These are phyloP conservation scores for Erethizon dorsatum DNA, from an alignment of 2,797 vertebrate genomes.

Conservation along the genomic window DNA sequence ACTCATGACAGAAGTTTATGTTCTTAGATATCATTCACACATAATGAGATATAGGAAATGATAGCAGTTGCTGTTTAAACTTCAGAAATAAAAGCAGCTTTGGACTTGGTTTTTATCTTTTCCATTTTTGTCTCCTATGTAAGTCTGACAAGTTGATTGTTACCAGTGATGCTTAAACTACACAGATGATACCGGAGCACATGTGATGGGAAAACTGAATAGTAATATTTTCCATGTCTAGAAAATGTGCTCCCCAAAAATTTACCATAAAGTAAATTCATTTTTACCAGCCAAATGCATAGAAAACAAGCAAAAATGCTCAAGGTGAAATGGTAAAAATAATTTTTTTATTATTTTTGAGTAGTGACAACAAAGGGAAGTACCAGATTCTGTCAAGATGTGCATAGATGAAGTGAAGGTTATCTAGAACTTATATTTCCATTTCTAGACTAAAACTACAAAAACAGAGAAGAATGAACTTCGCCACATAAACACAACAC, in stretches of 20 bases:
- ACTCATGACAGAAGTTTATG: background rate
- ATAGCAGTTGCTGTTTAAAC: slow-evolving; percentile 61
- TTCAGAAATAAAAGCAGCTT: slow-evolving; percentile 68
- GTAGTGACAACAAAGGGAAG: background rate
- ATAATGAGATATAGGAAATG: slow-evolving; percentile 54
- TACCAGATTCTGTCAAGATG: background rate
- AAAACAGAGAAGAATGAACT: background rate
- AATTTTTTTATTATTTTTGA: background rate
- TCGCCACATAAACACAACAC: background rate
- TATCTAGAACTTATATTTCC: background rate
- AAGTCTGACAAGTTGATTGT: slow-evolving; percentile 73
- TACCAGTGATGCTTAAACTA: slow-evolving; percentile 62
- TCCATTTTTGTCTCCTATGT: slow-evolving; percentile 49
- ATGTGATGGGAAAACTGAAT: background rate
- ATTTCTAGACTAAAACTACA: background rate
- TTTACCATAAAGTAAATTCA: background rate
- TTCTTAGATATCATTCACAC: slow-evolving; percentile 8
- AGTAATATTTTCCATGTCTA: background rate
- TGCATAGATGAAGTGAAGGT: background rate
- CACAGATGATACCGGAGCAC: background rate
- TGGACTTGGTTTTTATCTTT: slow-evolving; percentile 51
- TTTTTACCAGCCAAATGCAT: background rate
- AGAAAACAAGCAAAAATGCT: background rate
- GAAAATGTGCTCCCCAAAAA: background rate
- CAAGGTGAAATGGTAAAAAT: background rate